These are phyloP conservation scores for Archegozetes longisetosus DNA, from an alignment of 1,140 invertebrate genomes.

Conservation along the genomic window DNA sequence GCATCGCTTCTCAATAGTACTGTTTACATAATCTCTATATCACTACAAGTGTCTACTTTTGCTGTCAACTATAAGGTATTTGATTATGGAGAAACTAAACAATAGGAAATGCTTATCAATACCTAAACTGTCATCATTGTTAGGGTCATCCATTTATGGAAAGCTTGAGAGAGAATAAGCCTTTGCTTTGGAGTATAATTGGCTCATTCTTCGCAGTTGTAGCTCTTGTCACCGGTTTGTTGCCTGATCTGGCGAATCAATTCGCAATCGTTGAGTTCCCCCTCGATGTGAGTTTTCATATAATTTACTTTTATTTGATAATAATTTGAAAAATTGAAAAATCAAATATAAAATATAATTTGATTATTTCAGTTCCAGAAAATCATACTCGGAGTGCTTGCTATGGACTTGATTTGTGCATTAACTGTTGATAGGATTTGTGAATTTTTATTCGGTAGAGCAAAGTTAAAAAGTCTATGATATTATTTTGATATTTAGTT, in stretches of 20 bases:
- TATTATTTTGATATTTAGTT: neutral
- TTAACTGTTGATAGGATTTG: conserved; percentile 66
- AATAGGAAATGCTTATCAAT: neutral
- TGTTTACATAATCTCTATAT: conserved; percentile 94
- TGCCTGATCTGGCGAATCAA: conserved; percentile 56
- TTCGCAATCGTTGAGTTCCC: conserved; percentile 85
- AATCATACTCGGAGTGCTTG: conserved; percentile 55
- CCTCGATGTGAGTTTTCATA: conserved; percentile 45
- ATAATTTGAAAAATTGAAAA: neutral
- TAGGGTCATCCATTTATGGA: conserved; percentile 98
- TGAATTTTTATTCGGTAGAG: conserved; percentile 56
- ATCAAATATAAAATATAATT: conserved; percentile 20
- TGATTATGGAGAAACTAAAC: conserved; percentile 25
- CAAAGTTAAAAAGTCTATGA: conserved; percentile 7
- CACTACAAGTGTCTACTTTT: conserved; percentile 92
- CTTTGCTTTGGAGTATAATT: conserved; percentile 73
- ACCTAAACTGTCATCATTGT: conserved; percentile 20
- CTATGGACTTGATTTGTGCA: conserved; percentile 63
- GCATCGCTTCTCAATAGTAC: conserved; percentile 91
- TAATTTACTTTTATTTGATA: conserved; percentile 2
- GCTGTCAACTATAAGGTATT: conserved; percentile 97
- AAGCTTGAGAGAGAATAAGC: conserved; percentile 74
- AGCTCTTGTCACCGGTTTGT: conserved; percentile 50
- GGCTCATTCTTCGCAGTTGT: conserved; percentile 53
- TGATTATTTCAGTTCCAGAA: conserved; percentile 60